Evolutionary conservation across 2,888 invertebrate genomes (phyloP).

Genomic region (Zaprionus bogoriensis): DNA sequence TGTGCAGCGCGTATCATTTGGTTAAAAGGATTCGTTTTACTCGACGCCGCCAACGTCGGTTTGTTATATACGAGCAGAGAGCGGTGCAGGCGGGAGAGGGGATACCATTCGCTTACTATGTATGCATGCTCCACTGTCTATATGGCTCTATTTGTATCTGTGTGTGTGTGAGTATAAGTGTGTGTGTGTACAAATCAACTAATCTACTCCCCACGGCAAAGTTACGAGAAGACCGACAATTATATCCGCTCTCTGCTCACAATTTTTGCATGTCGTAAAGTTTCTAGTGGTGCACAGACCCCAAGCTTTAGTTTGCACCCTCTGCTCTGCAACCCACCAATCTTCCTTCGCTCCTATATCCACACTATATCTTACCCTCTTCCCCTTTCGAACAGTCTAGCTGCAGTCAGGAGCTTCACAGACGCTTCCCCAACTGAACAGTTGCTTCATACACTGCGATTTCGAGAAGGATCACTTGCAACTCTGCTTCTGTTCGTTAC

Average conservation of each 20-base stretch:
- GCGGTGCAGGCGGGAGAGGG: no score
- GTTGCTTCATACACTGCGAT: conserved; percentile 31
- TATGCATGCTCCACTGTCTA: conserved; percentile 5
- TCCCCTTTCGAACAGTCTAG: not conserved
- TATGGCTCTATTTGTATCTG: not conserved
- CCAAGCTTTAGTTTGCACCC: conserved; percentile 29
- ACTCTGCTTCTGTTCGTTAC: no score
- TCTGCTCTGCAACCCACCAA: not conserved
- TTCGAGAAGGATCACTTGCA: not conserved
- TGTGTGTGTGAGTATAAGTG: conserved; percentile 25
- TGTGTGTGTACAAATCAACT: conserved; percentile 71
- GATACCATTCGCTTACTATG: conserved; percentile 27
- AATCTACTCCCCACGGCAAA: conserved; percentile 78
- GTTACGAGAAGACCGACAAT: conserved; percentile 79
- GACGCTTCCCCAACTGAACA: conserved; percentile 34
- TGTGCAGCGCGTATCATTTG: conserved; percentile 80
- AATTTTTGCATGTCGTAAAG: conserved; percentile 79
- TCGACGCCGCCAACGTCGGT: conserved; percentile 46
- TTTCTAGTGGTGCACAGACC: conserved; percentile 70
- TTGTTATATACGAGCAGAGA: conserved; percentile 31
- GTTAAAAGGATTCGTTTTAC: conserved; percentile 80
- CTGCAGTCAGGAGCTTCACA: conserved; percentile 23
- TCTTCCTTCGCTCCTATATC: not conserved
- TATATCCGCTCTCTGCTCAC: conserved; percentile 80
- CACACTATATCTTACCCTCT: not conserved